Percentiles rank a stretch among this genome's conserved stretches.
phyloP scores from a whole-genome alignment of 2,113 vertebrate genomes.

The Thunnus thynnus region DNA sequence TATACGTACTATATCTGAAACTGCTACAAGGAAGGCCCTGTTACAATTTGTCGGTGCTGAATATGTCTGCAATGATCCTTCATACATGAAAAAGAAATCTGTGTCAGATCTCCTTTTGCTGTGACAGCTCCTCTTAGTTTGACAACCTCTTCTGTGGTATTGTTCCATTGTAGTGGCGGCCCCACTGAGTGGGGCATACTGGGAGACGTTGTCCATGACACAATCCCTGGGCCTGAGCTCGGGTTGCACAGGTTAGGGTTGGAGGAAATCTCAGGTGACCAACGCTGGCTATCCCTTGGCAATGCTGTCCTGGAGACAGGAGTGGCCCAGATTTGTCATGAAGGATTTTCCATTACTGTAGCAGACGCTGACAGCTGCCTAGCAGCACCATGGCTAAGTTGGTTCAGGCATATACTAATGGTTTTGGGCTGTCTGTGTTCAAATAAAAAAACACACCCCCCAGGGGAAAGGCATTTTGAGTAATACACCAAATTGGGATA shows the following conservation, averaged over 20 bases:
- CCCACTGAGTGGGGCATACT: constrained; percentile 70
- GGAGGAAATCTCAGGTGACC: constrained; percentile 87
- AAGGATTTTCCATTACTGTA: constrained; percentile 85
- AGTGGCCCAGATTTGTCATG: constrained; percentile 85
- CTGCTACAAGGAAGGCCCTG: not conserved
- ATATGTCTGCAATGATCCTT: constrained; percentile 25
- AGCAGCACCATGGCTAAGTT: constrained; percentile 35
- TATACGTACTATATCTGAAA: constrained; percentile 15
- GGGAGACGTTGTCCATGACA: constrained; percentile 82
- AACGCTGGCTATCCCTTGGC: constrained; percentile 78
- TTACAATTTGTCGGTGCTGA: constrained; percentile 13
- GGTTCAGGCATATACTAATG: constrained; percentile 5
- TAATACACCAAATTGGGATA: constrained; percentile 55
- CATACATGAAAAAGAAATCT: constrained; percentile 49
- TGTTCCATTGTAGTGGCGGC: constrained; percentile 62
- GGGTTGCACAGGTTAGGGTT: constrained; percentile 81
- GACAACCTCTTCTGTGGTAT: constrained; percentile 52
- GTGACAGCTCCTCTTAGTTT: constrained; percentile 54
- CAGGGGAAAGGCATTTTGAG: constrained; percentile 43
- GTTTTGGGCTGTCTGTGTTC: constrained; percentile 1
- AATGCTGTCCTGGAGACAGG: constrained; percentile 81
- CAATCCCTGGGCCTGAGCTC: constrained; percentile 82
- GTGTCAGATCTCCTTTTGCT: constrained; percentile 49
- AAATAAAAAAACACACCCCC: not conserved
- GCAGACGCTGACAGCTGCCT: constrained; percentile 57